phyloP scores from a whole-genome alignment of 1,140 invertebrate species.

The Psilanteris sp. region DNA sequence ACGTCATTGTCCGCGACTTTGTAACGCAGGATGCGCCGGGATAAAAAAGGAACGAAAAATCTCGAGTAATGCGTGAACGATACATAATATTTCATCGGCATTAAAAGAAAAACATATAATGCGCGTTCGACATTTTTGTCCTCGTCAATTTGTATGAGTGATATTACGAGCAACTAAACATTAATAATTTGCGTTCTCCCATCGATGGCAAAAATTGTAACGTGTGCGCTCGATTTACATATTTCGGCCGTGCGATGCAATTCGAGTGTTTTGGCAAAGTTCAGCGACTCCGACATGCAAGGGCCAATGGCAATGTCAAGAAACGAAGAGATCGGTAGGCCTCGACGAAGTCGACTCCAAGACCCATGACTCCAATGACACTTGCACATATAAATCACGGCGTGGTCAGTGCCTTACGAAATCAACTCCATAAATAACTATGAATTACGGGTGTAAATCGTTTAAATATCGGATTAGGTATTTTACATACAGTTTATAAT shows the following conservation, averaged over 20 bases:
- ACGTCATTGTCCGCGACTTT: conserved; percentile 57
- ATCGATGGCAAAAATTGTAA: conserved; percentile 29
- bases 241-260: conserved; percentile 13
- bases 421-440: conserved; percentile 76
- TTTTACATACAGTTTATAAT: conserved; percentile 77
- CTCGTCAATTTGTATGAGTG: conserved; percentile 38
- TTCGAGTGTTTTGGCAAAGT: conserved; percentile 43
- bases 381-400: conserved; percentile 76
- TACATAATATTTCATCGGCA: conserved; percentile 48
- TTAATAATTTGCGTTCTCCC: conserved; percentile 20
- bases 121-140: conserved; percentile 22
- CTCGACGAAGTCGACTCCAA: conserved; percentile 57
- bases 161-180: conserved; percentile 16
- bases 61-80: conserved; percentile 34
- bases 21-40: conserved; percentile 25
- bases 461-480: conserved; percentile 78
- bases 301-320: conserved; percentile 41
- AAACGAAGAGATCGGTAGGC: conserved; percentile 41
- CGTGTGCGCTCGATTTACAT: conserved; percentile 23
- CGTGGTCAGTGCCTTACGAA: conserved; percentile 65
- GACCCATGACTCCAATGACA: conserved; percentile 77
- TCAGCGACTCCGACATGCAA: conserved; percentile 42
- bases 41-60: conserved; percentile 10
- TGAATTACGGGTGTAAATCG: conserved; percentile 78
- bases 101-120: conserved; percentile 41